Conservation (phyloP, 2,113 vertebrate genomes). For the Dolichotis patagonum region DNA sequence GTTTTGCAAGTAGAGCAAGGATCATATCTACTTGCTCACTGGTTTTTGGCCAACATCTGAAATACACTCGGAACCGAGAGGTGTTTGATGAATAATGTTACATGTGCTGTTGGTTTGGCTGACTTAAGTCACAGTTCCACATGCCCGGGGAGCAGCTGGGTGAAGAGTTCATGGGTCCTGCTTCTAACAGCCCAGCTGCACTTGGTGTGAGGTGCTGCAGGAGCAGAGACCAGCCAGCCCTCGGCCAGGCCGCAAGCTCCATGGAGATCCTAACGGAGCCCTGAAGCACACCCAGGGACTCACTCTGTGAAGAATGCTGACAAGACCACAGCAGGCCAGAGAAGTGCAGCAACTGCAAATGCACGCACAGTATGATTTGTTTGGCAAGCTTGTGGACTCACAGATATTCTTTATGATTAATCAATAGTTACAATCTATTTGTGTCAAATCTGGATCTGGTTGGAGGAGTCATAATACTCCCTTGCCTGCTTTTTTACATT, state of each 20-base stretch:
- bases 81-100: not conserved
- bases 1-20: not conserved
- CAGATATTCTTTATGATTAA: not conserved
- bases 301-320: not conserved
- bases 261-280: not conserved
- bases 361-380: not conserved
- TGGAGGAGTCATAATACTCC: not conserved
- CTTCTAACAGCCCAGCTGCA: not conserved
- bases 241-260: not conserved
- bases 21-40: not conserved
- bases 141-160: not conserved
- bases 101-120: not conserved
- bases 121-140: not conserved
- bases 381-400: not conserved
- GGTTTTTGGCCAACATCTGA: not conserved
- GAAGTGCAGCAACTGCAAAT: not conserved
- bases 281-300: not conserved
- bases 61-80: not conserved
- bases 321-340: not conserved
- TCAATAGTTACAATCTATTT: not conserved
- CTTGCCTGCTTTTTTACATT: not conserved
- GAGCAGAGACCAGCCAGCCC: not conserved
- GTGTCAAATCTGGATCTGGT: not conserved
- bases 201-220: not conserved
- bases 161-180: not conserved